Evolutionary conservation across 2,888 invertebrate species (phyloP).

Genomic region (Lasioglossum villosulum): DNA sequence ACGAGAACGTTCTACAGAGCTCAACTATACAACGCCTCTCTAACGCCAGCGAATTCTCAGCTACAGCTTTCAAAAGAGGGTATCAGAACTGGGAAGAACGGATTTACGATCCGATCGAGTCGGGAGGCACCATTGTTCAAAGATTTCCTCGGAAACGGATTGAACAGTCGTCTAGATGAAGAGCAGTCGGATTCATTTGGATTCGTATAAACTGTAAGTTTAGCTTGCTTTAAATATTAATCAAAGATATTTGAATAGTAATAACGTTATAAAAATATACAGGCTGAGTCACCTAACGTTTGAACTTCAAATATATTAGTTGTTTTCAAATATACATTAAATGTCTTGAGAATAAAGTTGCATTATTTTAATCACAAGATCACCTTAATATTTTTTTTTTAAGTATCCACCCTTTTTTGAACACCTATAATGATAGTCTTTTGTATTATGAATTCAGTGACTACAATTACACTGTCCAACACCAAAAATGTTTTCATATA

Average conservation of each 20-base stretch:
- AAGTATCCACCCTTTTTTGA: no score
- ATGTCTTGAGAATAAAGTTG: no score
- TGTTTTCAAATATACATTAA: no score
- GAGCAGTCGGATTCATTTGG: not conserved
- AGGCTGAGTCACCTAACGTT: no score
- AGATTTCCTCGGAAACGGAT: not conserved
- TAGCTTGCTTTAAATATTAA: not conserved
- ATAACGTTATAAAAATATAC: not conserved
- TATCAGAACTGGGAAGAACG: not conserved
- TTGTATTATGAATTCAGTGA: no score
- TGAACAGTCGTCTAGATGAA: not conserved
- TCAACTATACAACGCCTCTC: not conserved
- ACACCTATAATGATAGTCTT: no score
- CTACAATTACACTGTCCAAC: no score
- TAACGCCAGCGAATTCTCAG: not conserved
- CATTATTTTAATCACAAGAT: no score
- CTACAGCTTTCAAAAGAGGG: not conserved
- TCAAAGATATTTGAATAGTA: not conserved
- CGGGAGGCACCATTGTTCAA: not conserved
- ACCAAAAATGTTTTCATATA: no score
- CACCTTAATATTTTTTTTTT: no score
- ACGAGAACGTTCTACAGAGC: not conserved
- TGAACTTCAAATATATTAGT: no score
- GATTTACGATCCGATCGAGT: not conserved
- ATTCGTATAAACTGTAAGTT: not conserved